These are phyloP conservation scores for Salpingus planirostris DNA, from an alignment of 2,888 invertebrate genomes.

Conservation along the genomic window DNA sequence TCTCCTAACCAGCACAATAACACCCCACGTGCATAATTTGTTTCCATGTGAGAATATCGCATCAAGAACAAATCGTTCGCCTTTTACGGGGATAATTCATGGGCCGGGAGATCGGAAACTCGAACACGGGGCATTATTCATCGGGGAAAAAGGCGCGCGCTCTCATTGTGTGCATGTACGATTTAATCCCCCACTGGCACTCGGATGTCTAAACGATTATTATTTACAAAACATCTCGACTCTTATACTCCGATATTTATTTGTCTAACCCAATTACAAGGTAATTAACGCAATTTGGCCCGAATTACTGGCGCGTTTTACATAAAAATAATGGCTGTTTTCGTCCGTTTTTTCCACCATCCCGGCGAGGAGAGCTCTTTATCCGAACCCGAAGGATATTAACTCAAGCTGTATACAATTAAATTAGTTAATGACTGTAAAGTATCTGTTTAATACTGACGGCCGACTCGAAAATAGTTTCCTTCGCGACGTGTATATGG, in stretches of 20 bases:
- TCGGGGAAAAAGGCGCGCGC: too few relatives aligned
- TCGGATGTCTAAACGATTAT: too few relatives aligned
- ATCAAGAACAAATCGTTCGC: too few relatives aligned
- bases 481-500: conserved; percentile 12
- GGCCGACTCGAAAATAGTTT: conserved; percentile 15
- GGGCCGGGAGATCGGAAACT: too few relatives aligned
- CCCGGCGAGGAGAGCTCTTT: background rate
- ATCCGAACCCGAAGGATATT: conserved; percentile 4
- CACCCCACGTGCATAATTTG: conserved; percentile 12
- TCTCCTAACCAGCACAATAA: conserved; percentile 9
- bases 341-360: background rate
- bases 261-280: conserved; percentile 5
- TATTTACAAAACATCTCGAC: too few relatives aligned
- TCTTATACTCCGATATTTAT: too few relatives aligned
- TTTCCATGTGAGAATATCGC: conserved; percentile 3
- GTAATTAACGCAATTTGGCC: conserved; percentile 3
- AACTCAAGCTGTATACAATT: conserved; percentile 14
- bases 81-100: too few relatives aligned
- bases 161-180: too few relatives aligned
- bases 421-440: conserved; percentile 16
- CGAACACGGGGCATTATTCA: too few relatives aligned
- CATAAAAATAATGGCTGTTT: conserved; percentile 1
- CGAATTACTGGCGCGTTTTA: conserved; percentile 1
- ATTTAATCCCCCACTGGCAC: too few relatives aligned
- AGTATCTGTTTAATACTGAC: conserved; percentile 14